Percentiles rank a stretch among this genome's conserved stretches.
Evolutionary conservation across 1,140 invertebrate genomes (phyloP).

Genomic region (Drosophila pseudoananassae): DNA sequence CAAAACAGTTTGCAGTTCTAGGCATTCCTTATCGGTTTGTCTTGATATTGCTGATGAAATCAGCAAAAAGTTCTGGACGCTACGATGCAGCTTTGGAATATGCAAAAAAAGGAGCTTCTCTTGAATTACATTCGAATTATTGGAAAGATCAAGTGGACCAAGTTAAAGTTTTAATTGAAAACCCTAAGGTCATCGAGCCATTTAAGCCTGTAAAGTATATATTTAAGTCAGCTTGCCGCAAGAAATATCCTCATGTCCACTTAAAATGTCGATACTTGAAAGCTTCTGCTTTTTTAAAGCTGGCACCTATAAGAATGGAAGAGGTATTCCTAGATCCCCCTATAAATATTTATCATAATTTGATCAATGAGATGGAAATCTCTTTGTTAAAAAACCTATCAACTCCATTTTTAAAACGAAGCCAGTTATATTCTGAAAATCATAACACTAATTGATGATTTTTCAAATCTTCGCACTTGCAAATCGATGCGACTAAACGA

Average conservation of each 20-base stretch:
- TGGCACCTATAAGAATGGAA: constrained; percentile 21
- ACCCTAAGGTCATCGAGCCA: background rate
- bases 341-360: constrained; percentile 21
- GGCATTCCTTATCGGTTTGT: background rate
- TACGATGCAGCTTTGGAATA: constrained; percentile 14
- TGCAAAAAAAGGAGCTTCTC: background rate
- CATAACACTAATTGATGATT: background rate
- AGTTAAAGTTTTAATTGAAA: background rate
- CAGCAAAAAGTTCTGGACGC: constrained; percentile 14
- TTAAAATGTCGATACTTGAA: constrained; percentile 11
- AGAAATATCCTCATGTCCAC: constrained; percentile 5
- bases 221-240: constrained; percentile 18
- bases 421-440: background rate
- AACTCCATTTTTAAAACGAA: constrained; percentile 12
- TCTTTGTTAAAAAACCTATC: constrained; percentile 4
- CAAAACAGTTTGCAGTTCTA: background rate
- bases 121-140: background rate
- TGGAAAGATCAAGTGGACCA: constrained; percentile 12
- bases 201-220: background rate
- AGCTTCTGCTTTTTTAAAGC: constrained; percentile 1
- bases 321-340: constrained; percentile 9
- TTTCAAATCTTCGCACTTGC: constrained; percentile 13
- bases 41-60: constrained; percentile 18
- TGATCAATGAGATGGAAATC: constrained; percentile 14
- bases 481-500: constrained; percentile 12